Conservation (phyloP, 2,888 invertebrate species). For the Nephrotoma flavescens region DNA sequence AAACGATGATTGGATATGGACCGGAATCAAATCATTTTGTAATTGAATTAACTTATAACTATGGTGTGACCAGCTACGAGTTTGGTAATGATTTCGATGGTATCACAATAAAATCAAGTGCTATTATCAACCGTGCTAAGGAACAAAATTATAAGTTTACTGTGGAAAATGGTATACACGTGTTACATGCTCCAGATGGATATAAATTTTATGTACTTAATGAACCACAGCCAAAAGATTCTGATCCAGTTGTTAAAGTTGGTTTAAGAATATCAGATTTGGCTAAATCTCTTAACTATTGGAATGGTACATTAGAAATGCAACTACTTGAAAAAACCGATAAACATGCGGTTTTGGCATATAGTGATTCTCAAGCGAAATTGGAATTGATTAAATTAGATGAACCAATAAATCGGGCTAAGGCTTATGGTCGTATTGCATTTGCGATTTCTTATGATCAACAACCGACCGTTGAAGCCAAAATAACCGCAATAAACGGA, state of each 20-base stretch:
- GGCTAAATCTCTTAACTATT: constrained; percentile 61
- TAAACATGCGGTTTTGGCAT: constrained; percentile 51
- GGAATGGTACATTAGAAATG: constrained; percentile 67
- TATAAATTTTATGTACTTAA: constrained; percentile 73
- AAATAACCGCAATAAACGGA: constrained; percentile 50
- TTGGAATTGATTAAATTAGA: constrained; percentile 43
- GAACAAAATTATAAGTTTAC: constrained; percentile 55
- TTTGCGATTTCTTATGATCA: constrained; percentile 72
- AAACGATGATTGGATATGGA: constrained; percentile 98
- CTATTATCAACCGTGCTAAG: constrained; percentile 58
- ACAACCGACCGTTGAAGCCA: constrained; percentile 60
- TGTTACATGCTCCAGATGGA: constrained; percentile 79
- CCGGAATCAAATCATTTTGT: constrained; percentile 91
- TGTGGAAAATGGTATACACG: constrained; percentile 42
- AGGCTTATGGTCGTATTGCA: constrained; percentile 90
- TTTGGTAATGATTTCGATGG: constrained; percentile 85
- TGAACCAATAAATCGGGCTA: constrained; percentile 57
- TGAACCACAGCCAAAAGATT: constrained; percentile 46
- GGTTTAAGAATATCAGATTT: constrained; percentile 65
- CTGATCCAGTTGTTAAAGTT: constrained; percentile 71
- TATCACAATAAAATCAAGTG: constrained; percentile 66
- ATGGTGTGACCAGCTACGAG: constrained; percentile 76
- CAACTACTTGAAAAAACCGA: constrained; percentile 48
- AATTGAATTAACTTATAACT: constrained; percentile 94
- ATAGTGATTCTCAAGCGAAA: constrained; percentile 55